Percentiles rank a stretch among this genome's conserved stretches.
phyloP scores from a whole-genome alignment of 2,888 invertebrate species.

The Actias luna region DNA sequence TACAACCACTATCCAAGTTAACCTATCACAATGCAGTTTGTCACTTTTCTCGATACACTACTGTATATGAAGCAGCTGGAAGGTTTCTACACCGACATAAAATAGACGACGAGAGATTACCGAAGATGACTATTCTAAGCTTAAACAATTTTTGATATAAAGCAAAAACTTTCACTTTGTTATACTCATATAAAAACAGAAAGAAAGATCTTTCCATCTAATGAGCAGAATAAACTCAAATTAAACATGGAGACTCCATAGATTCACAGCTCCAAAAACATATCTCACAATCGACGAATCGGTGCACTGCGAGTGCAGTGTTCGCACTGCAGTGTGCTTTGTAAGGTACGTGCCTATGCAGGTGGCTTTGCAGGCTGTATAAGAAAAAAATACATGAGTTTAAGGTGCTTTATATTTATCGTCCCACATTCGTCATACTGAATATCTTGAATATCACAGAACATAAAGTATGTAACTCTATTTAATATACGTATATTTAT shows the following conservation, averaged over 20 bases:
- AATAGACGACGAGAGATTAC: too few species aligned
- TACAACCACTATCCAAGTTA: too few species aligned
- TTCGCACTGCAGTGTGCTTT: slow-evolving; percentile 45
- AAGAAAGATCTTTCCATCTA: too few species aligned
- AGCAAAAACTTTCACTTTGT: too few species aligned
- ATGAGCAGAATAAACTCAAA: not conserved
- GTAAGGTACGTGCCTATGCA: slow-evolving; percentile 69
- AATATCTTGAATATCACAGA: not conserved
- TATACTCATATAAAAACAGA: too few species aligned
- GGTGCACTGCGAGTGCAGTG: slow-evolving; percentile 45
- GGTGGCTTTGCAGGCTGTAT: slow-evolving; percentile 52
- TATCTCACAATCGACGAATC: slow-evolving; percentile 57
- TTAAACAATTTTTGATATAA: too few species aligned
- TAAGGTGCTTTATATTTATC: slow-evolving; percentile 37
- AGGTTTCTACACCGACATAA: too few species aligned
- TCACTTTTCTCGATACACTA: too few species aligned
- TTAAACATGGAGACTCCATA: slow-evolving; percentile 29
- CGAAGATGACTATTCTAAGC: too few species aligned
- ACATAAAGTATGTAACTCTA: not conserved
- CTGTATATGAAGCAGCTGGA: too few species aligned
- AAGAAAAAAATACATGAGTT: slow-evolving; percentile 49
- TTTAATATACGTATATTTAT: too few species aligned
- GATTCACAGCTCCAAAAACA: slow-evolving; percentile 35
- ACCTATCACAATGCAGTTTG: too few species aligned
- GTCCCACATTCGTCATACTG: not conserved